Percentiles rank a stretch among this genome's conserved stretches.
Conservation (phyloP, 2,797 vertebrate species). For the Anomalospiza imberbis region DNA sequence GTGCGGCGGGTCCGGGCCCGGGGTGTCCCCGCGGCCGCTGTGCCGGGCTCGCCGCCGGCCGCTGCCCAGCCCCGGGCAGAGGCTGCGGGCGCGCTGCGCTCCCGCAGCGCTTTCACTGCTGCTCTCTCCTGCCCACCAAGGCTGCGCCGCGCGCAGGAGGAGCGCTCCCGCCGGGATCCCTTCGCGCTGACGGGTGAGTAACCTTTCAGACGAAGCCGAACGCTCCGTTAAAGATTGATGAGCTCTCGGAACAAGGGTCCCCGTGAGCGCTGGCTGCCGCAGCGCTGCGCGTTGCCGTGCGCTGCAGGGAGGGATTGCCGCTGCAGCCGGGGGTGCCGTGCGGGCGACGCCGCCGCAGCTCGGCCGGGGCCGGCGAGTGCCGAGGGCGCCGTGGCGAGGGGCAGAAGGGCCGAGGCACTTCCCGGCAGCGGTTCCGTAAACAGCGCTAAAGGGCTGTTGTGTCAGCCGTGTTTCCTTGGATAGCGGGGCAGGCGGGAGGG, state of each 20-base stretch:
- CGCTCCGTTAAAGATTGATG: not conserved
- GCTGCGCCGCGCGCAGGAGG: not conserved
- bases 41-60: too few relatives aligned
- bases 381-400: not conserved
- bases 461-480: rapidly evolving
- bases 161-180: not conserved
- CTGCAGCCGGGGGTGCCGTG: not conserved
- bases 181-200: not conserved
- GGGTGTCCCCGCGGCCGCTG: too few relatives aligned
- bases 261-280: not conserved
- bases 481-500: not conserved
- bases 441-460: rapidly evolving
- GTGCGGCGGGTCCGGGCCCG: too few relatives aligned
- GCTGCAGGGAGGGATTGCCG: not conserved
- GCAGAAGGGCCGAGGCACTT: rapidly evolving
- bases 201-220: not conserved
- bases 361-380: not conserved
- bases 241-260: not conserved
- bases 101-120: too few relatives aligned
- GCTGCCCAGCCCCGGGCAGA: too few relatives aligned
- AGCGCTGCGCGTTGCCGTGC: not conserved
- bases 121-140: not conserved
- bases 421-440: rapidly evolving
- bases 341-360: not conserved
- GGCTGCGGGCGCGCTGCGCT: too few relatives aligned